Base-by-base conservation (phyloP, 2,113 vertebrate species). In the Carollia perspicillata region DNA sequence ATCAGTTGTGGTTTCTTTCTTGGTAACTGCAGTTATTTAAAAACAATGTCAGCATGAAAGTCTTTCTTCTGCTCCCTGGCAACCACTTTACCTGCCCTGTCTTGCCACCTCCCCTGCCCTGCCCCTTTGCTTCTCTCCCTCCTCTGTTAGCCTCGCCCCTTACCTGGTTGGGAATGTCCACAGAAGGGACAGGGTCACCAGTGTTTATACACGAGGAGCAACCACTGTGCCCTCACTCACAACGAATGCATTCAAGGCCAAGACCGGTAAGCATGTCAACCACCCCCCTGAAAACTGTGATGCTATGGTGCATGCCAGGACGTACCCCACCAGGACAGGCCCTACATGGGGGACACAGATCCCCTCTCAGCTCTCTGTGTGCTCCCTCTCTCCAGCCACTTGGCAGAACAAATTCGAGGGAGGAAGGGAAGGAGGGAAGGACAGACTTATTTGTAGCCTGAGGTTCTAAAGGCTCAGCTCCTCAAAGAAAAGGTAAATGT, bases 21-120 rank as follows among this genome's bases (percentile, higher is more conserved):
- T 58, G 51, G 80, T 71, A 66, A 83, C 79, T 60, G 69, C 63
- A 90, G 51, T 68, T 44, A 77, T 51, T 74, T 66, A 69, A 92
- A 72, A 83, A 60, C 80, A 44, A 47, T n/a, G 35, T 80, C 66
- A 33, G n/a, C 17, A 1, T 3, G 26, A 33, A 22, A 28, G 0
- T 69, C 66, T 74, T 40, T 78, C 91, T 85, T 47, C 72, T 63
- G 42, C 78, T 40, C 49, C 74, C 87, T 35, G 55, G 78, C 44
- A 47, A 58, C 33, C 0, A 1, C 22, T 10, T 18, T 23, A 0
- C 7, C 4, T 6, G 8, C 68, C 35, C 10, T 0, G 3, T 81
- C 92, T 53, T 14, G 20, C 69, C 5, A 0, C 28, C n/a, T 47
- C 8, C 6, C 37, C 6, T 0, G 0, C 65, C 47, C 4, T 4